Conservation (phyloP, 2,113 vertebrate species). For the Arvicanthis niloticus region DNA sequence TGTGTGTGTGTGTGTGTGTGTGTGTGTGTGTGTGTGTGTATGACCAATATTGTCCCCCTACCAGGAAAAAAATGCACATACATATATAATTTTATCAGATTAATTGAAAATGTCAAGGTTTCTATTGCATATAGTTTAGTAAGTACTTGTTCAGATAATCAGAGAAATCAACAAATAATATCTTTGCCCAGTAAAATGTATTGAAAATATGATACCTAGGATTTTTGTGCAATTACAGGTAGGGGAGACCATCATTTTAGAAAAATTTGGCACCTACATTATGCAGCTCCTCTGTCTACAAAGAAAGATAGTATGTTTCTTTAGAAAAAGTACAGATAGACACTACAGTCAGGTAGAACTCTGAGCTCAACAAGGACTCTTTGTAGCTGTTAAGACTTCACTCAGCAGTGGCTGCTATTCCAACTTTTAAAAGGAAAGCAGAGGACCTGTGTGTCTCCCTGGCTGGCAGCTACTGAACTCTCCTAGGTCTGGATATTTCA, state of each 20-base stretch:
- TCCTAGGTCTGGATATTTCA: accelerated
- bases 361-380: neutral
- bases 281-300: neutral
- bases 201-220: neutral
- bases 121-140: neutral
- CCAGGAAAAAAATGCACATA: neutral
- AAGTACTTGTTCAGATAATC: neutral
- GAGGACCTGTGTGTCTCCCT: neutral
- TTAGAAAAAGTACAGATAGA: neutral
- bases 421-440: neutral
- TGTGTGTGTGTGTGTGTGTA: no score
- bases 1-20: no score
- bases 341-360: neutral
- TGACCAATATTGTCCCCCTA: neutral
- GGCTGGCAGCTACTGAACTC: no score
- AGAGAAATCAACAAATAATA: neutral
- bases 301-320: neutral
- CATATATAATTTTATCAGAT: neutral
- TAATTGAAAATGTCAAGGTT: slow-evolving; percentile 18
- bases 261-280: neutral
- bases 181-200: neutral
- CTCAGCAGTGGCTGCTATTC: neutral
- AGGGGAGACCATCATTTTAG: neutral
- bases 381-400: neutral
- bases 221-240: neutral